Base-by-base conservation (phyloP, 2,888 invertebrate genomes). In the Idaea biselata region DNA sequence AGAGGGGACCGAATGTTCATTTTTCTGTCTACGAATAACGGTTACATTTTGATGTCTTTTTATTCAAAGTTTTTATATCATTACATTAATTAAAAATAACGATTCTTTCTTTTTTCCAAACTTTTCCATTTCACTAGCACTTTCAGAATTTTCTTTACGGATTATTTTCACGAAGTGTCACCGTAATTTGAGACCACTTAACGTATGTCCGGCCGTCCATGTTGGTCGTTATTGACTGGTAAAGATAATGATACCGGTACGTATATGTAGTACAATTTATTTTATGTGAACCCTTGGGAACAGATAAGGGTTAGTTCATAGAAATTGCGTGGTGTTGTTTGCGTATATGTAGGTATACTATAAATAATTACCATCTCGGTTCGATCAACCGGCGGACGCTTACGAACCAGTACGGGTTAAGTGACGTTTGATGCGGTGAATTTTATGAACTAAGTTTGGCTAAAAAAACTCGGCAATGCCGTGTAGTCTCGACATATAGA, bases 211-310 rank as follows among this genome's bases (percentile, higher is more conserved):
- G 73, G 54, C 69, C 69, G 69, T 66, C 60, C 64, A 70, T 74
- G 44, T 44, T 44, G 44, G 11, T 44, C 44, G 44, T 44, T 44
- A 44, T 44, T 44, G 44, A 44, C 44, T 44, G 44, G 44, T 44
- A 14, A 16, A 16, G 16, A 55, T 55, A 55, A 55, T 55, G 6
- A 55, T 8, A 16, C 1, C 55, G 16, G 16, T 55, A 16, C n/a
- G 16, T 55, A 53, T 55, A 16, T 44, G 44, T 44, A 55, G 55
- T 17, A 55, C 55, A 55, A 55, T 55, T 55, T 55, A 59, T 32
- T 18, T 58, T 59, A 62, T 67, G 32, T 80, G 80, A 80, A 79
- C 77, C 81, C 80, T 75, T 79, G 74, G 85, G 74, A 72, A 74
- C 68, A 67, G 68, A 66, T 80, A 71, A 77, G 71, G 76, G 64